Conservation (phyloP, 2,797 vertebrate genomes). For the Nannoperca obscura region DNA sequence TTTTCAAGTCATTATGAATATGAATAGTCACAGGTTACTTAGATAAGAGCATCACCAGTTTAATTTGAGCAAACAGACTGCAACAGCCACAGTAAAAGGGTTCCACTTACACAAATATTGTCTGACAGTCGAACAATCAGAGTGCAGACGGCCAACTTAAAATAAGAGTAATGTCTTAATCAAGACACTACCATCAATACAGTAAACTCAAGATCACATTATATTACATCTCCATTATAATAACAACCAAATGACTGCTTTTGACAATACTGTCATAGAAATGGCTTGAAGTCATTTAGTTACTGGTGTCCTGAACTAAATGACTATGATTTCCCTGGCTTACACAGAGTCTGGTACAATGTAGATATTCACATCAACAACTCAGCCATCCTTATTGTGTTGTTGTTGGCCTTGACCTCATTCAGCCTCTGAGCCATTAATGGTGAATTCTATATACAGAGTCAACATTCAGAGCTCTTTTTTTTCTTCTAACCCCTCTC, state of each 20-base stretch:
- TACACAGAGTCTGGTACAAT: slow-evolving; percentile 14
- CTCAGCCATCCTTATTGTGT: not conserved
- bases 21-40: slow-evolving; percentile 35
- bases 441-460: slow-evolving; percentile 33
- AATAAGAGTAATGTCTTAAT: slow-evolving; percentile 36
- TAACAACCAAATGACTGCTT: slow-evolving; percentile 19
- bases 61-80: slow-evolving; percentile 8
- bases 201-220: slow-evolving; percentile 24
- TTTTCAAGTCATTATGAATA: slow-evolving; percentile 35
- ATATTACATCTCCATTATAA: slow-evolving; percentile 39
- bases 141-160: slow-evolving; percentile 15
- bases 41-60: slow-evolving; percentile 28
- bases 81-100: not conserved
- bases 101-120: not conserved
- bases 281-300: not conserved
- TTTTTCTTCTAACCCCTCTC: not conserved
- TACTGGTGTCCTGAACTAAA: not conserved
- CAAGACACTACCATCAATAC: slow-evolving; percentile 27
- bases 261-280: slow-evolving; percentile 10
- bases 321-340: not conserved
- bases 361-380: slow-evolving; percentile 6
- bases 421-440: slow-evolving; percentile 11
- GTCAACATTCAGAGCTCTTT: slow-evolving; percentile 25
- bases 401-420: slow-evolving; percentile 1
- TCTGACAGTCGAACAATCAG: not conserved